Percentiles rank a stretch among this genome's conserved stretches.
Evolutionary conservation across 2,797 vertebrate species (phyloP).

Genomic region (Rhincodon typus): DNA sequence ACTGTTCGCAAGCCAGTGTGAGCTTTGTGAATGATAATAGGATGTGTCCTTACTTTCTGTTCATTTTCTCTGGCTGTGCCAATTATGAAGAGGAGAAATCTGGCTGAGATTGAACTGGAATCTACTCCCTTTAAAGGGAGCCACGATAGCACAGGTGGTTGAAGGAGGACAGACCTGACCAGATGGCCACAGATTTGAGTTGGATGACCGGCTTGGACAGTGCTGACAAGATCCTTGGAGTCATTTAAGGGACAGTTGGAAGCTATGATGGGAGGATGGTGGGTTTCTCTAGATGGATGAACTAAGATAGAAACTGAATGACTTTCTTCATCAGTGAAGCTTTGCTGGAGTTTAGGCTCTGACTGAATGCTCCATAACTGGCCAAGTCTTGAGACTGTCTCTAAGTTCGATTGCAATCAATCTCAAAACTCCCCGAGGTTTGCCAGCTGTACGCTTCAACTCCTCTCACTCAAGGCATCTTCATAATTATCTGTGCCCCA

Average conservation of each 20-base stretch:
- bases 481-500: background rate
- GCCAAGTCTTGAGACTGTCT: background rate
- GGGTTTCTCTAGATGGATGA: background rate
- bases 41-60: background rate
- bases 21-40: background rate
- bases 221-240: background rate
- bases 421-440: background rate
- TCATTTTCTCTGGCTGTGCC: background rate
- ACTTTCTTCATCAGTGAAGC: background rate
- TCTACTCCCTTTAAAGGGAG: background rate
- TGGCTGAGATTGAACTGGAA: background rate
- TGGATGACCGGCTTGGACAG: background rate
- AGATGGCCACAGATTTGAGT: background rate
- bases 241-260: constrained; percentile 1
- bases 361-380: background rate
- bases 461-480: background rate
- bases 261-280: background rate
- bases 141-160: background rate
- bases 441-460: background rate
- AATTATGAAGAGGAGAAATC: background rate
- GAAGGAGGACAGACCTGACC: background rate
- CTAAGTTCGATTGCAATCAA: background rate
- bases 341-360: background rate
- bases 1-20: too few relatives aligned
- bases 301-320: background rate